phyloP scores from a whole-genome alignment of 1,140 invertebrate genomes.

The Heliconius himera region DNA sequence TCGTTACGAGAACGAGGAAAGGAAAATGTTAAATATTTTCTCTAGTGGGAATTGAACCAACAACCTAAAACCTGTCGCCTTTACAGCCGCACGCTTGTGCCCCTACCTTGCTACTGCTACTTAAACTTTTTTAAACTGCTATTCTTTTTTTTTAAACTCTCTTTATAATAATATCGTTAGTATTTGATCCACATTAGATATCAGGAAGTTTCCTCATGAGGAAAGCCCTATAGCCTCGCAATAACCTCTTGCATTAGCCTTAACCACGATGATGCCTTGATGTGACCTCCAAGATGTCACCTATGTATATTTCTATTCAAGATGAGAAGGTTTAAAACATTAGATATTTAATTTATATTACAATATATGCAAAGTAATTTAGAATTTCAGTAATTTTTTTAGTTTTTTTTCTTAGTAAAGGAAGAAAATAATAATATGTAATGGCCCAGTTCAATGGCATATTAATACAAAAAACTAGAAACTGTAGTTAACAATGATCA shows the following conservation, averaged over 20 bases:
- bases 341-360: neutral
- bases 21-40: too few relatives aligned
- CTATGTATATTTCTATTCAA: neutral
- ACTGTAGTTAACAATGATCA: too few relatives aligned
- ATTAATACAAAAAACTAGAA: too few relatives aligned
- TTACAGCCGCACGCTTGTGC: too few relatives aligned
- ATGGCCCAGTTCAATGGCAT: too few relatives aligned
- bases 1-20: too few relatives aligned
- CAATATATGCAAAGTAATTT: neutral
- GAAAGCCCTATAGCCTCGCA: slow-evolving; percentile 37
- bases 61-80: too few relatives aligned
- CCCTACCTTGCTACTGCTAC: too few relatives aligned
- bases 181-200: slow-evolving; percentile 29
- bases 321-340: neutral
- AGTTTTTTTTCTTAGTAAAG: neutral
- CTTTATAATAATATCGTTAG: slow-evolving; percentile 8
- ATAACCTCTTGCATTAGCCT: slow-evolving; percentile 32
- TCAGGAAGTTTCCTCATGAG: slow-evolving; percentile 35
- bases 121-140: too few relatives aligned
- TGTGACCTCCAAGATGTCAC: slow-evolving; percentile 11
- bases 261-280: slow-evolving; percentile 33
- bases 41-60: too few relatives aligned
- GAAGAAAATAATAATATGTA: too few relatives aligned
- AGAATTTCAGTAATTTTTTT: neutral
- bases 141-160: neutral